Conservation (phyloP, 2,113 vertebrate species). For the Myanophis thanlyinensis region DNA sequence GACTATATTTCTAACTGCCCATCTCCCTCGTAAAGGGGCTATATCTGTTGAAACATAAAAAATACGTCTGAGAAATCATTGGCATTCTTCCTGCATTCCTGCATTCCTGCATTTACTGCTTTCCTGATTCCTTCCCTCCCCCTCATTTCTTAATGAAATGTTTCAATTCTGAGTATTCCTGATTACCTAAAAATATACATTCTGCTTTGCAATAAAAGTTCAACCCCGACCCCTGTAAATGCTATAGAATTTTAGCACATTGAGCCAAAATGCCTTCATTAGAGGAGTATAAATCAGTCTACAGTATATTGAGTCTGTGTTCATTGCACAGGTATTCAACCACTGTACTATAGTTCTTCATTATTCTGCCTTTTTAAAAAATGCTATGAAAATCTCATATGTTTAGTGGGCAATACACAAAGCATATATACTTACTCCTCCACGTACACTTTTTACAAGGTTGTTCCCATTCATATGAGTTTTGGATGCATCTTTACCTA, state of each 20-base stretch:
- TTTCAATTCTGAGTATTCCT: background rate
- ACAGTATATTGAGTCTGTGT: background rate
- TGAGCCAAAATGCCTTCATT: background rate
- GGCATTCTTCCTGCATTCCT: background rate
- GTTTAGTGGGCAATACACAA: background rate
- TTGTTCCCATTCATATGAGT: background rate
- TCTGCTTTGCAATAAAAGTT: background rate
- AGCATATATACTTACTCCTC: background rate
- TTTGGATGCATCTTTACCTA: background rate
- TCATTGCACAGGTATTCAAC: background rate
- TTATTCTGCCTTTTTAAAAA: background rate
- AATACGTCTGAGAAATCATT: background rate
- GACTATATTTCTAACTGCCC: background rate
- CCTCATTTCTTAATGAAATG: background rate
- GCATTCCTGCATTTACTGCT: background rate
- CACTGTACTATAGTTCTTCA: background rate
- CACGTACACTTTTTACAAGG: background rate
- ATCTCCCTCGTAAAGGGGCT: background rate
- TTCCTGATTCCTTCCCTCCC: background rate
- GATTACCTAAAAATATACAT: background rate
- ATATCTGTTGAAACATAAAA: background rate
- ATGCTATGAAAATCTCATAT: background rate
- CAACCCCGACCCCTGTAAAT: background rate
- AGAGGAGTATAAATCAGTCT: background rate
- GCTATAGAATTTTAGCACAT: background rate